Percentiles rank a stretch among this genome's conserved stretches.
phyloP scores from a whole-genome alignment of 30 jellyfish, hydroid and myxozoan genomes.

The Aurelia coerulea region DNA sequence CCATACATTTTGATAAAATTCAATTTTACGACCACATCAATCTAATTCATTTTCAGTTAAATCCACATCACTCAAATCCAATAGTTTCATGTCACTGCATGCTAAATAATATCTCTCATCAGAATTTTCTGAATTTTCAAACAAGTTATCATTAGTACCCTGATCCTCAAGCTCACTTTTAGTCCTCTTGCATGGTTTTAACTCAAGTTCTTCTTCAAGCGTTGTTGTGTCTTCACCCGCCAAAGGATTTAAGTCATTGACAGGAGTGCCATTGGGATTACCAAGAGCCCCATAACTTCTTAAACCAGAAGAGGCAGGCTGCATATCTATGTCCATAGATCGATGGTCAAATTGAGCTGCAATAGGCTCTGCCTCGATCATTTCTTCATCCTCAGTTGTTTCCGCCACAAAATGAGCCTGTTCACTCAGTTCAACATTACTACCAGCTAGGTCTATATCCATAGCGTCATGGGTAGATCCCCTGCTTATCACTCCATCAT shows the following conservation, averaged over 20 bases:
- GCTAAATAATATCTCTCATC: constrained; percentile 25
- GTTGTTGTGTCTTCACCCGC: neutral
- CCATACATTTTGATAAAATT: too few species aligned
- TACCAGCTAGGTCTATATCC: constrained; percentile 1
- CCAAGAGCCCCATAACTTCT: neutral
- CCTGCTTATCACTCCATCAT: neutral
- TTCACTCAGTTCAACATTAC: neutral
- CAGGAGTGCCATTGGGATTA: neutral
- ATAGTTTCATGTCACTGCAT: neutral
- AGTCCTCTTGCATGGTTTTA: neutral
- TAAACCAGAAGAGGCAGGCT: too few species aligned
- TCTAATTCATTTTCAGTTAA: constrained; percentile 49
- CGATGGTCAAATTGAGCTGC: too few species aligned
- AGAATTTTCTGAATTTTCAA: neutral
- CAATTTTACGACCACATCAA: neutral
- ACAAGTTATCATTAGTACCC: neutral
- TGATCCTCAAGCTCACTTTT: neutral
- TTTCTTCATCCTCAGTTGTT: neutral
- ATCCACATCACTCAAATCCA: constrained; percentile 18
- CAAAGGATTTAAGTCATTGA: neutral
- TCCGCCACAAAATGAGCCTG: constrained; percentile 1
- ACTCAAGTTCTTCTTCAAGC: neutral
- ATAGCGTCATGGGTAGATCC: neutral
- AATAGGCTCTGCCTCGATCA: neutral
- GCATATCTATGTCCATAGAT: too few species aligned